These are phyloP conservation scores for Sympetrum striolatum DNA, from an alignment of 2,888 invertebrate species.

Conservation along the genomic window DNA sequence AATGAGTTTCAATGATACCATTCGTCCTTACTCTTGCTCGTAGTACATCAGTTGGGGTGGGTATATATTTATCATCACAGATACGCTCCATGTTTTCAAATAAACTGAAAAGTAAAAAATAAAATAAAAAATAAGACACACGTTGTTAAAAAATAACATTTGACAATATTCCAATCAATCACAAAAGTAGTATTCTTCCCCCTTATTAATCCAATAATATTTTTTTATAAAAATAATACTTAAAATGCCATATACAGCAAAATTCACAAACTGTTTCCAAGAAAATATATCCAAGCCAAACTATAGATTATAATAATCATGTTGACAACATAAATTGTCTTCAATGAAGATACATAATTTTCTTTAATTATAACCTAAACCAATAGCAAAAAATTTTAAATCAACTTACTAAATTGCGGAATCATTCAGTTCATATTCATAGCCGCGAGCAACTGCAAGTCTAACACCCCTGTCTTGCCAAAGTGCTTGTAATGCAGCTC, in stretches of 20 bases:
- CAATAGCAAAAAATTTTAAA: neutral
- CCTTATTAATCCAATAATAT: too few relatives aligned
- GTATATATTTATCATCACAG: slow-evolving; percentile 68
- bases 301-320: too few relatives aligned
- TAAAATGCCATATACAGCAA: too few relatives aligned
- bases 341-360: too few relatives aligned
- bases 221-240: too few relatives aligned
- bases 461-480: slow-evolving; percentile 71
- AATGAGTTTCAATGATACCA: slow-evolving; percentile 72
- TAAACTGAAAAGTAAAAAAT: slow-evolving; percentile 61
- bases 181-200: too few relatives aligned
- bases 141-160: neutral
- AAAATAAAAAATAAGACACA: neutral
- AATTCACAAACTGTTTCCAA: too few relatives aligned
- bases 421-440: slow-evolving; percentile 72
- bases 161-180: too few relatives aligned
- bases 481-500: slow-evolving; percentile 63
- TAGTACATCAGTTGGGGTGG: slow-evolving; percentile 69
- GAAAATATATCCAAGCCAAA: too few relatives aligned
- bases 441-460: slow-evolving; percentile 69
- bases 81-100: slow-evolving; percentile 73
- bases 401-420: slow-evolving; percentile 69
- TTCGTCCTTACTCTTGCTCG: slow-evolving; percentile 70
- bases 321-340: too few relatives aligned
- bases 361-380: neutral